Conservation (phyloP, 2,888 invertebrate species). For the Lottia gigantea region DNA sequence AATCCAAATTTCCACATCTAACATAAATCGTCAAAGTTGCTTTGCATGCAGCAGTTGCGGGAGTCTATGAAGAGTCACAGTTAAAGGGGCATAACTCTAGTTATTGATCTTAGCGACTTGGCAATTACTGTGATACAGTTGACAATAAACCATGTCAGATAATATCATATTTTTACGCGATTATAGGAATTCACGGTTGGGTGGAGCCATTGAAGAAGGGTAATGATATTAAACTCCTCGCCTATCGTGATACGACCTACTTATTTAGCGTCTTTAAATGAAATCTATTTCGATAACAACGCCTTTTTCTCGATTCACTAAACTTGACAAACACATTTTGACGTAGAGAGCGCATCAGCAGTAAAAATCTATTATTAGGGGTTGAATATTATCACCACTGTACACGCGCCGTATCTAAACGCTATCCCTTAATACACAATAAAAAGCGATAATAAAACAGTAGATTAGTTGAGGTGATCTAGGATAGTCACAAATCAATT, state of each 20-base stretch:
- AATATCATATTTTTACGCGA: constrained; percentile 9
- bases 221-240: constrained; percentile 3
- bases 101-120: no score
- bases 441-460: neutral
- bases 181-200: constrained; percentile 1
- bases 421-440: neutral
- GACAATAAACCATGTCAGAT: neutral
- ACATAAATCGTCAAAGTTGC: no score
- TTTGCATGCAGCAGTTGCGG: no score
- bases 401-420: neutral
- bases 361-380: neutral
- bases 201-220: neutral
- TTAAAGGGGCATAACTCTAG: no score
- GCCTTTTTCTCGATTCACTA: neutral
- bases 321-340: neutral
- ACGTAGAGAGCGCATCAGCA: neutral
- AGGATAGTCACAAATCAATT: no score
- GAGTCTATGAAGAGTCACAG: no score
- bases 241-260: constrained; percentile 6
- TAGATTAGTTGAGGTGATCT: constrained; percentile 1
- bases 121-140: no score
- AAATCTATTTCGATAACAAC: constrained; percentile 1
- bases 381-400: neutral
- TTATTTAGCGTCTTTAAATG: neutral
- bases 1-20: no score